These are phyloP conservation scores for Alauda arvensis DNA, from an alignment of 2,797 vertebrate genomes.

Conservation along the genomic window DNA sequence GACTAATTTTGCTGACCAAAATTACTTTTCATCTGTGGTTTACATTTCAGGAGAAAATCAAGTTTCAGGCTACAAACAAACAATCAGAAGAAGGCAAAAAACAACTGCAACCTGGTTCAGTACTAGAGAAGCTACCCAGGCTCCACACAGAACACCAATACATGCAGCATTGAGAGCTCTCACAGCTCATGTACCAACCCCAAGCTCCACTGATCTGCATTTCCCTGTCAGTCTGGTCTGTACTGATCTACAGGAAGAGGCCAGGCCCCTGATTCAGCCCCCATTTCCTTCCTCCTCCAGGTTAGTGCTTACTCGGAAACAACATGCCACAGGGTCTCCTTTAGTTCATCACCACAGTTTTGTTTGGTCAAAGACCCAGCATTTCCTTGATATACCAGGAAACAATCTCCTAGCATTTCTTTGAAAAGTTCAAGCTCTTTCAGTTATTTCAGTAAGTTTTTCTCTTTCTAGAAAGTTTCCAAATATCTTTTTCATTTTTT, in stretches of 20 bases:
- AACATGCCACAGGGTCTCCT: background rate
- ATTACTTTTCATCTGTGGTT: background rate
- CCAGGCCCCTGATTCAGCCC: background rate
- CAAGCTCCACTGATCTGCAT: background rate
- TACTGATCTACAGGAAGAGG: background rate
- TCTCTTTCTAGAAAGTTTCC: background rate
- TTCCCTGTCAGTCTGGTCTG: background rate
- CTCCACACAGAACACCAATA: background rate
- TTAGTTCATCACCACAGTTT: background rate
- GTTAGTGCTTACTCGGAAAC: background rate
- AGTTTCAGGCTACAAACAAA: background rate
- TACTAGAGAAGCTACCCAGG: background rate
- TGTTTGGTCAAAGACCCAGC: background rate
- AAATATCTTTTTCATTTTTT: background rate
- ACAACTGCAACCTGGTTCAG: background rate
- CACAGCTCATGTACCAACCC: background rate
- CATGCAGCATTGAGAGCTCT: background rate
- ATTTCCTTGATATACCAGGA: background rate
- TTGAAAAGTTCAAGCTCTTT: background rate
- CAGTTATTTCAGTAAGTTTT: background rate
- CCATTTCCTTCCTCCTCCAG: slow-evolving; percentile 38
- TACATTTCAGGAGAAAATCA: background rate
- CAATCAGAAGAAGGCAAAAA: background rate
- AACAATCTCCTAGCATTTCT: background rate
- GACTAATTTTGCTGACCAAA: background rate